Base-by-base conservation (phyloP, 2,797 vertebrate genomes). In the Alauda arvensis region DNA sequence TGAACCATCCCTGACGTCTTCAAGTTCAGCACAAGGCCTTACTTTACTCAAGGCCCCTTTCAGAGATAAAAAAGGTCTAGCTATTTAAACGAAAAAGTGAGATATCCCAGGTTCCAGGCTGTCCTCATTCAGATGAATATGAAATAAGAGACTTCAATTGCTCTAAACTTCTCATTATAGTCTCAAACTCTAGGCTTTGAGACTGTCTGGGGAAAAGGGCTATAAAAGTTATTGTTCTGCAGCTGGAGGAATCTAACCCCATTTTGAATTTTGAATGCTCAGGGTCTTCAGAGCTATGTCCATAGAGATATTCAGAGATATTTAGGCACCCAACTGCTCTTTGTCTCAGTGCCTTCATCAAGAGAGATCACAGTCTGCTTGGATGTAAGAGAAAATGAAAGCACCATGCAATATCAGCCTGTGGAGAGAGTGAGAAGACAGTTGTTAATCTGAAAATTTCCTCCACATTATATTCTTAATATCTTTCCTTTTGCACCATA, bases 381-480 rank as follows among this genome's bases (percentile, higher is more conserved):
- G 81, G 74, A 90, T 87, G 40, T 91, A 74, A 49, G 33, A 85
- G 77, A 90, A 89, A 90, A 87, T 85, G 69, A 93, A 92, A 89
- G 76, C n/a, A 59, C 48, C 37, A 57, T 71, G 62, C 63, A 85
- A 12, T 83, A 80, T 69, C 69, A 87, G 42, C 62, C 82, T 77
- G 76, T 25, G 52, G 76, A 75, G 85, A 91, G 76, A 62, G 46
- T 68, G 37, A 31, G 48, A 87, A 91, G 78, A 57, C 61, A 55
- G 78, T 74, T 88, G 66, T 86, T 90, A 83, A 81, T 71, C 76
- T 77, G 69, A 88, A 88, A 87, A 85, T 80, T 93, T 92, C 56
- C 34, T 80, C 45, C 63, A 62, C 62, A 51, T 85, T 88, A 75
- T 34, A 43, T 88, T 88, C 86, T 70, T 89, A 53, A 51, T 94